Evolutionary conservation across 2,113 vertebrate genomes (phyloP), one percentile per base, ranked within the genome.

Genomic region (Myiagra hebetior): DNA sequence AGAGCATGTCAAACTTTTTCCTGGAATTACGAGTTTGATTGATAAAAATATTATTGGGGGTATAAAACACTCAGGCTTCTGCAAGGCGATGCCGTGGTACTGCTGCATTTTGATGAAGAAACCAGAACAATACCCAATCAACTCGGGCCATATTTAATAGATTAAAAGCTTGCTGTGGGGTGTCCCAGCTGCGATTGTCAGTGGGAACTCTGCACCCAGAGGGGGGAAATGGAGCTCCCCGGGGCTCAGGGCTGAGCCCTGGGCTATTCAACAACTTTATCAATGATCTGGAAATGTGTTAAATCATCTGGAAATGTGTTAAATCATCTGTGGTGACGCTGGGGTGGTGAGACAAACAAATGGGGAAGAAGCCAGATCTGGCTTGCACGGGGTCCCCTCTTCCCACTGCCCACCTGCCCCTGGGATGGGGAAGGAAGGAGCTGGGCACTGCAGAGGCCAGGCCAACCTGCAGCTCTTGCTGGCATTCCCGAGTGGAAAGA

Each of bases 261-360:
- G 4, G 5, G 53, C 76, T 95, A 15, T 50, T 81, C 64, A 55
- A 16, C 2, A 0, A 7, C 93, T 76, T 95, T 95, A 97, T 96
- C 96, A 91, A 89, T 85, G 89, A 97, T 95, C 96, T 96, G 91
- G 84, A 79, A 69, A 84, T 39, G 11, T 2, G 55, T 73, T 84
- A 70, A 92, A 95, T 92, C 96, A 92, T 93, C 64, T 63, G 50
- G 84, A 79, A 69, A 84, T 39, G 11, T 2, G 55, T 73, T 84
- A 70, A 92, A 95, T 92, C 96, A 92, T 93, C 64, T 63, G 50
- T 44, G 86, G 13, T 91, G 94, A 57, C 91, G 63, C 72, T 4
- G 52, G 72, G 67, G 41, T 37, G 73, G 57, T 64, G 82, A 78
- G 86, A n/a, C 15, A 24, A 10, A 39, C 39, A 59, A 28, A 70